Conservation (phyloP, 2,797 vertebrate genomes). For the Odontamblyopus lacepedii region DNA sequence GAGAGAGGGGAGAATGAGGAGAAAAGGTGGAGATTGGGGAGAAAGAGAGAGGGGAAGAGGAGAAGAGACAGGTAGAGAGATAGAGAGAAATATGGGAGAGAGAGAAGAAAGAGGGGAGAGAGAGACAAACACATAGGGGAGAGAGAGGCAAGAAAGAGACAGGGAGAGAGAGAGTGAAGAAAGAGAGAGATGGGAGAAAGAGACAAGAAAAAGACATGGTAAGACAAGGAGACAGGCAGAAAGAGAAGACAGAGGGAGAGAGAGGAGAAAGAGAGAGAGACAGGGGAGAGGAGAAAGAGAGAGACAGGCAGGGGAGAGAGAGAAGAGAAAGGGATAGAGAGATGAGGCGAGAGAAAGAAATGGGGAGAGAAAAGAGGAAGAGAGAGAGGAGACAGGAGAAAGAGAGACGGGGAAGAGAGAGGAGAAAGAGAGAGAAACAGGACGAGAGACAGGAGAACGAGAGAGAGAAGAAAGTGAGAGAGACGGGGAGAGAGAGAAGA, state of each 20-base stretch:
- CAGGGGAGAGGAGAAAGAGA: too few relatives aligned
- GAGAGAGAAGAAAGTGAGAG: constrained; percentile 6
- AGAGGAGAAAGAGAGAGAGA: background rate
- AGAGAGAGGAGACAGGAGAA: background rate
- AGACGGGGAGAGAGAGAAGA: background rate
- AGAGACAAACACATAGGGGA: too few relatives aligned
- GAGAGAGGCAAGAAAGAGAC: too few relatives aligned
- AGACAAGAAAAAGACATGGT: background rate
- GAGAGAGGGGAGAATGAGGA: too few relatives aligned
- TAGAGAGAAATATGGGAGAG: background rate
- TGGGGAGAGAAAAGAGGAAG: too few relatives aligned
- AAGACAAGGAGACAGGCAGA: background rate
- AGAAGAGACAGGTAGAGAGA: background rate
- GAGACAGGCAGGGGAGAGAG: too few relatives aligned
- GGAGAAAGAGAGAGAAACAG: background rate
- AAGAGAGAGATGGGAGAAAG: background rate
- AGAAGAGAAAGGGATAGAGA: too few relatives aligned
- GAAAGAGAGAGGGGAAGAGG: background rate
- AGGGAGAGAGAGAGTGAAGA: background rate
- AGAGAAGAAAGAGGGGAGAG: too few relatives aligned
- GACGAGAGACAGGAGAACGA: background rate
- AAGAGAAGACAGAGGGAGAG: background rate
- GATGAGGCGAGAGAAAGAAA: too few relatives aligned
- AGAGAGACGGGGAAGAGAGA: background rate
- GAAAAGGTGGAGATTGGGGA: too few relatives aligned